Conservation (phyloP, 2,888 invertebrate species). For the Chymomyza caudatula region DNA sequence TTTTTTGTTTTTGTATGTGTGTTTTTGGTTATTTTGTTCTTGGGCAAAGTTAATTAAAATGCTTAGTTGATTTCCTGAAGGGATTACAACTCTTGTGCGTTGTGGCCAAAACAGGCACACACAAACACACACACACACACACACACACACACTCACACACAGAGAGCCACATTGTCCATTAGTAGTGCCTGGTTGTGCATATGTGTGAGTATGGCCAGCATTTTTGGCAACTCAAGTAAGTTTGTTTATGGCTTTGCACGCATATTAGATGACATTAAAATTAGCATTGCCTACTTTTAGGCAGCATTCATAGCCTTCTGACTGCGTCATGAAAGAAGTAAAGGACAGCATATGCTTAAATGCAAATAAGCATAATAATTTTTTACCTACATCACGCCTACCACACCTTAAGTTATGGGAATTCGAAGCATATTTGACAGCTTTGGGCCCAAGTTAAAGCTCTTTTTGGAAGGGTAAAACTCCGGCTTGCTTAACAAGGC, state of each 20-base stretch:
- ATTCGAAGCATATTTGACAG: no score
- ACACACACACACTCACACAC: not conserved
- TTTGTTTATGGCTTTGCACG: not conserved
- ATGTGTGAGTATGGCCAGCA: no score
- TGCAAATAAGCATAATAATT: not conserved
- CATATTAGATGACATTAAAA: not conserved
- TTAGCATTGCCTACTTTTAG: not conserved
- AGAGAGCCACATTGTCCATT: not conserved
- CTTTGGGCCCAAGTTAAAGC: no score
- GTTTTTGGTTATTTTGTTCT: constrained; percentile 4
- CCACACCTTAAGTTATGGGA: no score
- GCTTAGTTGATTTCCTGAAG: constrained; percentile 65
- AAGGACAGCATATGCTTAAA: not conserved
- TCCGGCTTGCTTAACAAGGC: no score
- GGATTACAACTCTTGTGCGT: constrained; percentile 46
- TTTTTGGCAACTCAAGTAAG: not conserved
- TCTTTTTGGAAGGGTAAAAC: no score
- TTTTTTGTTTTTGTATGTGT: constrained; percentile 6
- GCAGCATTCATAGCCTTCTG: not conserved
- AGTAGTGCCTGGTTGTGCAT: not conserved
- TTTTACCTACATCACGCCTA: no score
- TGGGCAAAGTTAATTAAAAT: constrained; percentile 63
- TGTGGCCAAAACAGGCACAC: constrained; percentile 2
- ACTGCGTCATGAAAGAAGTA: no score
- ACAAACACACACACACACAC: constrained; percentile 28